A percentile compares a stretch with the other conserved stretches of the same genome.
phyloP scores from a whole-genome alignment of 1,140 invertebrate genomes.

The Heliconius melpomene region DNA sequence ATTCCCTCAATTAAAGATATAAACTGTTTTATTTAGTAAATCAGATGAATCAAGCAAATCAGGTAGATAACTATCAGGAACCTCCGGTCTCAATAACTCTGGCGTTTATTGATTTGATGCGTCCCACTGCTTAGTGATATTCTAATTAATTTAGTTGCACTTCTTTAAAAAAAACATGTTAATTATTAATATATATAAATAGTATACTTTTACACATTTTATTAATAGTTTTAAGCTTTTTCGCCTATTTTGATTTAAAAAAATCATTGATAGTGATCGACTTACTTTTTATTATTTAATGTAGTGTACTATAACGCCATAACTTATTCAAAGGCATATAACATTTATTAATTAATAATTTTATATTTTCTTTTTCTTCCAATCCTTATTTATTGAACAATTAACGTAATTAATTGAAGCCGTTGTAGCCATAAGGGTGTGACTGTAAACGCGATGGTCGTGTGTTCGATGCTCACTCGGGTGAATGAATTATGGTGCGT shows the following conservation, averaged over 20 bases:
- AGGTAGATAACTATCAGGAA: neutral
- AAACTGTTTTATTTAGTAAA: conserved; percentile 3
- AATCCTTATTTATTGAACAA: too few species aligned
- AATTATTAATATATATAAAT: neutral
- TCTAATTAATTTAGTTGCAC: neutral
- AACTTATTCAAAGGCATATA: too few species aligned
- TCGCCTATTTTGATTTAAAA: neutral
- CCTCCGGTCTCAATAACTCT: neutral
- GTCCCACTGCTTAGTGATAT: neutral
- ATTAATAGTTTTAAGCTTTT: neutral
- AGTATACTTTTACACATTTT: neutral
- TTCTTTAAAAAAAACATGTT: neutral
- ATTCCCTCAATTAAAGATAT: neutral
- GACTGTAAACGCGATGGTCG: too few species aligned
- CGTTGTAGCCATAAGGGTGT: too few species aligned
- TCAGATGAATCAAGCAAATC: neutral
- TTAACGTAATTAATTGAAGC: too few species aligned
- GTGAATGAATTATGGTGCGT: too few species aligned
- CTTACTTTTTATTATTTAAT: neutral
- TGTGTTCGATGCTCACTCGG: too few species aligned
- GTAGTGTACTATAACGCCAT: too few species aligned
- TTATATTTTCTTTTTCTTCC: too few species aligned
- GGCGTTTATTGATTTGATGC: neutral
- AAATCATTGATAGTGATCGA: neutral
- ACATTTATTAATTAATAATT: too few species aligned